A percentile compares a stretch with the other conserved stretches of the same genome.
These are phyloP conservation scores for Malurus elegans DNA, from an alignment of 2,113 vertebrate species.

Conservation along the genomic window DNA sequence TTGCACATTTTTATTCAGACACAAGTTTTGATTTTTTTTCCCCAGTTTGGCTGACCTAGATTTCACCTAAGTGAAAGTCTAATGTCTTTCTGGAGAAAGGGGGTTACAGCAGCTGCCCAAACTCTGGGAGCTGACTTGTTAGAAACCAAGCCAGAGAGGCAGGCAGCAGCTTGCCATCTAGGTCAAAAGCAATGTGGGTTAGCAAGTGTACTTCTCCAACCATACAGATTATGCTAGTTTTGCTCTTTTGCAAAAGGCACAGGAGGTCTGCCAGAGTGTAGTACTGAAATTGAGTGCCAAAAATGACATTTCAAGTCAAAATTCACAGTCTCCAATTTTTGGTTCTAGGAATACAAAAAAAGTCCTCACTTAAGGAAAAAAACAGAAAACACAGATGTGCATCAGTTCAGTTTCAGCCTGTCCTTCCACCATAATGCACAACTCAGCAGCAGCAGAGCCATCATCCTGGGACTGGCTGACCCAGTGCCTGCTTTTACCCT, in stretches of 20 bases:
- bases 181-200: not conserved
- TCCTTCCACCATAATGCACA: not conserved
- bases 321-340: not conserved
- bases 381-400: accelerated
- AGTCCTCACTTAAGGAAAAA: not conserved
- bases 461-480: not conserved
- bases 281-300: not conserved
- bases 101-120: not conserved
- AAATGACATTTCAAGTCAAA: not conserved
- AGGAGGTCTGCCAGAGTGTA: not conserved
- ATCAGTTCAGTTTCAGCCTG: not conserved
- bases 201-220: not conserved
- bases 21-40: not conserved
- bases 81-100: not conserved
- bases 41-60: not conserved
- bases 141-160: not conserved
- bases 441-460: not conserved
- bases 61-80: not conserved
- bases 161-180: not conserved
- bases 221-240: not conserved
- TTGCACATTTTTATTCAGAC: not conserved
- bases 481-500: not conserved
- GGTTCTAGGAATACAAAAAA: not conserved
- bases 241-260: not conserved
- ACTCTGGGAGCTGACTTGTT: not conserved